Base-by-base conservation (phyloP, 1,140 invertebrate species). In the Saxidomus purpurata region DNA sequence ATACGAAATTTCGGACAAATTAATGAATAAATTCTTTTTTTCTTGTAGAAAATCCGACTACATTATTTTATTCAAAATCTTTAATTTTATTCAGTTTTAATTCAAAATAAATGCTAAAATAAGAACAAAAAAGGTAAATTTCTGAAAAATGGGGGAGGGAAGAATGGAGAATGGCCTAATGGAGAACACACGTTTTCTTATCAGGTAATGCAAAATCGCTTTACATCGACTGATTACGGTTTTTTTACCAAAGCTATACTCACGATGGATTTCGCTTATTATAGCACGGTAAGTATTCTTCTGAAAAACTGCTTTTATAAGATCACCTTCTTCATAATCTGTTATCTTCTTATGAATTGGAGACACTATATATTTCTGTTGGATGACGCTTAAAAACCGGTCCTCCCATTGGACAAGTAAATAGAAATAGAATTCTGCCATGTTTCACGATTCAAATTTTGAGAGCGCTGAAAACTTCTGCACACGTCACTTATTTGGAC, bases 371-470 rank as follows among this genome's bases (percentile, higher is more conserved):
- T 77, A 13, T 40, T 47, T 71, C 31, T 13, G n/a, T 34, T n/a
- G 74, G 19, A 77, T 77, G 31, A 77, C 40, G 40, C 74, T 77
- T 19, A 40, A 17, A 49, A 43, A 77, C 11, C 74, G 28, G 40
- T 77, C 74, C n/a, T 77, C 74, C 74, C 74, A 77, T 77, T 77
- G 74, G 4, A 77, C 74, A 25, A 77, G 40, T 28, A 77, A 47
- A 77, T 77, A 77, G 11, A 77, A 47, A 77, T 77, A 77, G 11
- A 77, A 22, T 77, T 77, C 74, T 77, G 34, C 74, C 74, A 77
- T 77, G 34, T 59, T 59, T 17, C 15, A 59, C 15, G 3, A 4
- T 59, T 59, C n/a, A n/a, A 59, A 59, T 59, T n/a, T 22, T 22
- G 3, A 59, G 3, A 11, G 52, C 52, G 52, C 52, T 3, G 17